A percentile compares a stretch with the other conserved stretches of the same genome.
These are phyloP conservation scores for Copidosoma aretas DNA, from an alignment of 2,888 invertebrate species.

Conservation along the genomic window DNA sequence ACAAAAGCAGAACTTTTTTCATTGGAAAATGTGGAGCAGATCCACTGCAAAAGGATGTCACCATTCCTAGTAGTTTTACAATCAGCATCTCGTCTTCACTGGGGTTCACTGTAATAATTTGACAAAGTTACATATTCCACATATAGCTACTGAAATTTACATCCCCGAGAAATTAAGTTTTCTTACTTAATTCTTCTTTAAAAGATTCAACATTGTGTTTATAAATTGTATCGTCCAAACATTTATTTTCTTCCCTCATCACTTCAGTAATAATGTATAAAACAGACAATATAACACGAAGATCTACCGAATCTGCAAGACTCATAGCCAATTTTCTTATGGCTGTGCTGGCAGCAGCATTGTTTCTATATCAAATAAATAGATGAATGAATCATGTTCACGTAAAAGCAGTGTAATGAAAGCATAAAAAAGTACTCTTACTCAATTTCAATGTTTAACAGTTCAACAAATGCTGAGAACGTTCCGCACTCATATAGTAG, in stretches of 20 bases:
- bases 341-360: constrained; percentile 74
- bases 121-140: constrained; percentile 31
- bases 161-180: too few relatives aligned
- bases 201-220: constrained; percentile 67
- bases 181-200: constrained; percentile 68
- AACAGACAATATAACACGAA: constrained; percentile 90
- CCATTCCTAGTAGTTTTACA: constrained; percentile 92
- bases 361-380: constrained; percentile 64
- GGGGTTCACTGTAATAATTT: constrained; percentile 62
- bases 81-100: constrained; percentile 83
- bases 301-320: constrained; percentile 87
- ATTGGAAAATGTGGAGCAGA: constrained; percentile 97
- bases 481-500: constrained; percentile 88
- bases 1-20: constrained; percentile 92
- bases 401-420: constrained; percentile 41
- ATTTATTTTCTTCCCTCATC: constrained; percentile 74
- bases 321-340: constrained; percentile 80
- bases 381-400: background rate
- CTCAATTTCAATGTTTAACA: constrained; percentile 94
- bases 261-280: constrained; percentile 96
- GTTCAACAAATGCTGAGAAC: constrained; percentile 87
- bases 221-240: constrained; percentile 63
- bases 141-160: constrained; percentile 24
- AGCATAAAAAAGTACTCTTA: constrained; percentile 61
- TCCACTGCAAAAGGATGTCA: constrained; percentile 94